phyloP scores from a whole-genome alignment of 2,888 invertebrate species.

The Rapana venosa region DNA sequence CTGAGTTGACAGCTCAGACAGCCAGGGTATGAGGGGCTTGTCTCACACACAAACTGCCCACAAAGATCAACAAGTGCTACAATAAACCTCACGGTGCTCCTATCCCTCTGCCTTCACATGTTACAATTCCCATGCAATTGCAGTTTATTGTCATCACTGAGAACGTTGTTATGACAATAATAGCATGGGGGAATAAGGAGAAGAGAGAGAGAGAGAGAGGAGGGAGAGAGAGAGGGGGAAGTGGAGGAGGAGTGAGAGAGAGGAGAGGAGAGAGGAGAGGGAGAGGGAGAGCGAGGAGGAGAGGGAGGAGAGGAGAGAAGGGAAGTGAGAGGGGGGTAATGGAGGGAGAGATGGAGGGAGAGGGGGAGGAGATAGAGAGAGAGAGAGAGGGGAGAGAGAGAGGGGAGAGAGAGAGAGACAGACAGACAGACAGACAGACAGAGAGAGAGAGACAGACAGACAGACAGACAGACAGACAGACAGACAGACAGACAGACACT shows the following conservation, averaged over 20 bases:
- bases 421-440: not conserved
- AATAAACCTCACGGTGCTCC: too few relatives aligned
- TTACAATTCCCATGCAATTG: too few relatives aligned
- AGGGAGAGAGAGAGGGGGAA: not conserved
- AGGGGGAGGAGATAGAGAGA: not conserved
- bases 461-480: constrained; percentile 31
- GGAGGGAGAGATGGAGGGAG: not conserved
- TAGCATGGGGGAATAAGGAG: not conserved
- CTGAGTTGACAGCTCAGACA: too few relatives aligned
- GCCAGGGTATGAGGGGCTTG: too few relatives aligned
- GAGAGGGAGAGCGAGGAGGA: not conserved
- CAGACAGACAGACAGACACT: constrained; percentile 33
- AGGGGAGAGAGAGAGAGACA: not conserved
- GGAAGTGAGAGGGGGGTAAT: not conserved
- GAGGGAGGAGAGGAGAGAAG: not conserved
- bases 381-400: not conserved
- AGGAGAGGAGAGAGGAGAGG: not conserved
- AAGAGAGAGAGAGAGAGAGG: not conserved
- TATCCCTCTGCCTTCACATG: too few relatives aligned
- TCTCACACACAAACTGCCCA: too few relatives aligned
- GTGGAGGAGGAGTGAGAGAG: not conserved
- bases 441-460: not conserved
- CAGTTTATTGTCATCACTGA: too few relatives aligned
- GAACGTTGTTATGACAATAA: too few relatives aligned
- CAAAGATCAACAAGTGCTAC: too few relatives aligned